Percentiles rank a stretch among this genome's conserved stretches.
These are phyloP conservation scores for Drosophila sucinea DNA, from an alignment of 1,140 invertebrate species.

Conservation along the genomic window DNA sequence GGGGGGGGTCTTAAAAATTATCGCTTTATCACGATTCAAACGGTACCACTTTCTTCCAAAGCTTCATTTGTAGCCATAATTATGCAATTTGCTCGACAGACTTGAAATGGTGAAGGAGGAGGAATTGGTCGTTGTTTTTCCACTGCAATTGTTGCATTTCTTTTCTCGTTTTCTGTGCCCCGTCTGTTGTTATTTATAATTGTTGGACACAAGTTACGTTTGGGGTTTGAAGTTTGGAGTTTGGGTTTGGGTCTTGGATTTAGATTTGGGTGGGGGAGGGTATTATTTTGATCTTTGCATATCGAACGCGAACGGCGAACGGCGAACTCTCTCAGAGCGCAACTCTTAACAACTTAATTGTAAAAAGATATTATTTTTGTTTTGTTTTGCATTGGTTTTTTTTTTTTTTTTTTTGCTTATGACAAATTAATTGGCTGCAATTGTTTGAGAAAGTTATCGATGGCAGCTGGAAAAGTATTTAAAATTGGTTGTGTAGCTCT, in stretches of 20 bases:
- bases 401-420: conserved; percentile 58
- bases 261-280: conserved; percentile 17
- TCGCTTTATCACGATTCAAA: conserved; percentile 81
- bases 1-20: conserved; percentile 50
- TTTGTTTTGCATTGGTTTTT: conserved; percentile 52
- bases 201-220: conserved; percentile 35
- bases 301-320: conserved; percentile 11
- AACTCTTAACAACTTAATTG: conserved; percentile 67
- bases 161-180: conserved; percentile 22
- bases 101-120: neutral
- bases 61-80: conserved; percentile 80
- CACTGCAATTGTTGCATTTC: conserved; percentile 60
- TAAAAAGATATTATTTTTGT: conserved; percentile 57
- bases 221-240: neutral
- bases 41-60: conserved; percentile 75
- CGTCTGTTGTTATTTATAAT: conserved; percentile 62
- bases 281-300: conserved; percentile 39
- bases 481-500: too few relatives aligned
- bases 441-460: conserved; percentile 64
- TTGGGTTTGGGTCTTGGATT: neutral
- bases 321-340: too few relatives aligned
- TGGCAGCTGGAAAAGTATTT: conserved; percentile 5
- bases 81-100: conserved; percentile 74
- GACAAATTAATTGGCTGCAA: conserved; percentile 76
- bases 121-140: conserved; percentile 10